Base-by-base conservation (phyloP, 2,113 vertebrate genomes). In the Acrocephalus arundinaceus region DNA sequence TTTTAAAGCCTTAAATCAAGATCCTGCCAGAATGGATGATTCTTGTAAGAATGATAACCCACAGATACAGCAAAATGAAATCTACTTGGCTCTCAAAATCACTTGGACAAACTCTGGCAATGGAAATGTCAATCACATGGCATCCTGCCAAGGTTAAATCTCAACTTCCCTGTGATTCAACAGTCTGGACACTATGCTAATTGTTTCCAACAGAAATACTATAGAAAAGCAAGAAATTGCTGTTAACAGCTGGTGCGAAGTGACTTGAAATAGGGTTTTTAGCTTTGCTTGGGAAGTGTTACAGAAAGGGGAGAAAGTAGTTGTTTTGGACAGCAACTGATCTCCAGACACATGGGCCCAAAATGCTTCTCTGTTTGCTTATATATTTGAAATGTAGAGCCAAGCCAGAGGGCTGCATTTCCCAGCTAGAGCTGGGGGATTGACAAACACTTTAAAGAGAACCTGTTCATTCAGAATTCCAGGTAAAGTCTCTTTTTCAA, bases 1-100 rank as follows among this genome's bases (percentile, higher is more conserved):
- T 96, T 96, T 95, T 97, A 97, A 97, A 97, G 72, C 57, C 81
- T 96, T 98, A 97, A 97, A 97, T 98, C 97, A 98, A 97, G 97
- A 97, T 98, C 91, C 95, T 39, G 72, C 87, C 86, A 94, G 91
- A 95, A 96, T 43, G 85, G 93, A 85, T 90, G 93, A 95, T 98
- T 97, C 95, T 96, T 96, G 55, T 73, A 96, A 97, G 97, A 97
- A 97, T 89, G 96, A 97, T 98, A 98, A 97, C 97, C 77, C 88
- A 57, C 72, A 97, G 97, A 97, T 97, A 98, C 95, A 55, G 93
- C 67, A 96, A 97, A 97, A 96, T 95, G 91, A 97, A 97, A 96
- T 96, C 91, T 93, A 85, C 74, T 66, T 97, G 96, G 84, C 86
- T 97, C 83, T 93, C 37, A 15, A 96, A 98, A 97, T 97, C 74